Base-by-base conservation (phyloP, 2,113 vertebrate species). In the Dermatemys mawii region DNA sequence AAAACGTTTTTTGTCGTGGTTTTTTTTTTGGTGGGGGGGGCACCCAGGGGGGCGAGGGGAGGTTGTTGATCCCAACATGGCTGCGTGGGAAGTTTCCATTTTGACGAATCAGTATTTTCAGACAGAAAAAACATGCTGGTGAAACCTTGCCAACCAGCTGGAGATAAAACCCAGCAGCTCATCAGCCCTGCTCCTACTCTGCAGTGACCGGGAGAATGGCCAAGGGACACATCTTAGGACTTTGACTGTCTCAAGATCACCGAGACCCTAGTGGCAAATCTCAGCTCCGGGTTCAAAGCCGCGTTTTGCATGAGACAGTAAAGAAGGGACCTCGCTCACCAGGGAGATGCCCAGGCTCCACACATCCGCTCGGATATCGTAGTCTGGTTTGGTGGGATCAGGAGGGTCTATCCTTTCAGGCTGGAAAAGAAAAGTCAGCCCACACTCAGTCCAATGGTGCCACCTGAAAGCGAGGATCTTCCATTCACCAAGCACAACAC, bases 271-370 rank as follows among this genome's bases (percentile, higher is more conserved):
- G 6, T 75, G 73, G 24, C 9, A 44, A 44, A 75, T 75, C 41
- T 44, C 5, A 6, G 73, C 1, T 2, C 1, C 1, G 32, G 5
- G 63, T 70, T 57, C 82, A 38, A 82, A 60, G 11, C 12, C 76
- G 32, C 5, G 5, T 38, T 38, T 70, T 70, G 63, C 63, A 13
- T 41, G 53, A 11, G 22, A 54, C 5, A 19, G 12, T 17, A 46
- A 78, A 78, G 46, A 48, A 17, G 16, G 24, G 16, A 44, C 26
- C 12, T 5, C 12, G 44, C 94, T 97, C 97, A 99, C 99, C 98
- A 99, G 94, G 92, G 99, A 99, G 97, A 99, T 99, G 94, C 99
- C 99, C 46, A 99, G 98, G 97, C 99, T 99, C 99, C 99, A 99
- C 60, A 99, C 99, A 6, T 99, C 99, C 2, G 99, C 99, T 91